phyloP scores from a whole-genome alignment of 2,888 invertebrate species.

The Spodoptera picta region DNA sequence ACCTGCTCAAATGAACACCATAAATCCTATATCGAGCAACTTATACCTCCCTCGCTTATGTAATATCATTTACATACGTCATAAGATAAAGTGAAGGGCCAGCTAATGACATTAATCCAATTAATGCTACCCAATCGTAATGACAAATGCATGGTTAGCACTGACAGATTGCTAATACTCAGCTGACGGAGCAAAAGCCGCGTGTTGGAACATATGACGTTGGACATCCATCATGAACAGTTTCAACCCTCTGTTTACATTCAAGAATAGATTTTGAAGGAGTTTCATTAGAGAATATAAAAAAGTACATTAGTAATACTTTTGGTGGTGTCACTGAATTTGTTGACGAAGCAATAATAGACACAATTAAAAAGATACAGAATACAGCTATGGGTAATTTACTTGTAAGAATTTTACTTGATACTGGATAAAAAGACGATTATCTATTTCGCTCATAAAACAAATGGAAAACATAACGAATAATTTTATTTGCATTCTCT shows the following conservation, averaged over 20 bases:
- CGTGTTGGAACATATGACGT: conserved; percentile 53
- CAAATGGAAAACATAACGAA: too few species aligned
- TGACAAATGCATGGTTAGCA: conserved; percentile 78
- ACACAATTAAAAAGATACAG: too few species aligned
- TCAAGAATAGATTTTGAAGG: background rate
- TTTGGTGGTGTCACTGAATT: too few species aligned
- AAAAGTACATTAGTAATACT: too few species aligned
- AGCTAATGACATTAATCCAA: conserved; percentile 57
- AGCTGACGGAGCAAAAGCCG: conserved; percentile 68
- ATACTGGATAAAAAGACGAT: too few species aligned
- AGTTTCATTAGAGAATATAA: background rate
- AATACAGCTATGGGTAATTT: too few species aligned
- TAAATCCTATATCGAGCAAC: too few species aligned
- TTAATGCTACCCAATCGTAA: conserved; percentile 66
- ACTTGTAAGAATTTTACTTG: too few species aligned
- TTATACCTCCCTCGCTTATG: too few species aligned
- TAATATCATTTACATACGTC: conserved; percentile 40
- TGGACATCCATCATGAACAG: conserved; percentile 56
- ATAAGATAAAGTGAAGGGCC: conserved; percentile 38
- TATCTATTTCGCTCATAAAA: too few species aligned
- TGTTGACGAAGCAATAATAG: too few species aligned
- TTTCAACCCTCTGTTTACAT: conserved; percentile 37
- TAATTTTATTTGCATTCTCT: background rate
- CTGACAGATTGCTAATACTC: conserved; percentile 73
- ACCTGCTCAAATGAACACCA: too few species aligned